Percentiles rank a stretch among this genome's conserved stretches.
These are phyloP conservation scores for Aphidoletes aphidimyza DNA, from an alignment of 2,888 invertebrate species.

Conservation along the genomic window DNA sequence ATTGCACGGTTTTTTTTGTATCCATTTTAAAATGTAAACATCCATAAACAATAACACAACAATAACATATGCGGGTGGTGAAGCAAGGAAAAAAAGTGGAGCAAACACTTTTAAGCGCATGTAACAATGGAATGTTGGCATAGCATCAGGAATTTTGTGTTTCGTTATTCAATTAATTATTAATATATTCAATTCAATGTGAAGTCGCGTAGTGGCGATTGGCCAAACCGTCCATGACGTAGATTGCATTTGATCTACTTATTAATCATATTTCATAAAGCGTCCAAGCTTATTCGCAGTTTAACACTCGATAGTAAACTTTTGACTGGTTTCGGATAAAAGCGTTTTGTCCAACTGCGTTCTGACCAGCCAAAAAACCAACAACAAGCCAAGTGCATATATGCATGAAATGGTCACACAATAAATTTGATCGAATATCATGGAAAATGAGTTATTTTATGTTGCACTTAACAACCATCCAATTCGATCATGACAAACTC, in stretches of 20 bases:
- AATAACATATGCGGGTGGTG: background rate
- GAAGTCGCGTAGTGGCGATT: too few relatives aligned
- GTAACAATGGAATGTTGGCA: background rate
- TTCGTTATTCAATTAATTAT: slow-evolving; percentile 1
- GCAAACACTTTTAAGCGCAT: background rate
- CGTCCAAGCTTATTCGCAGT: background rate
- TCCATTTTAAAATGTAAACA: background rate
- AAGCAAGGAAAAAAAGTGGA: background rate
- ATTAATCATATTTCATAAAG: slow-evolving; percentile 12
- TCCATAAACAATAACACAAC: background rate
- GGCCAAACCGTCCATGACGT: background rate
- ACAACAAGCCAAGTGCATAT: background rate
- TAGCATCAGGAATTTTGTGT: background rate
- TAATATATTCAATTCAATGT: background rate
- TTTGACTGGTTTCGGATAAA: too few relatives aligned
- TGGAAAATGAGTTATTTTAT: background rate
- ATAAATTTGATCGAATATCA: slow-evolving; percentile 31
- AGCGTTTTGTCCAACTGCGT: too few relatives aligned
- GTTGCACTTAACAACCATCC: background rate
- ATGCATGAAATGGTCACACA: background rate
- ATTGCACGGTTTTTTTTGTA: background rate
- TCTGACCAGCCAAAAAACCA: background rate
- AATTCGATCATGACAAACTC: background rate
- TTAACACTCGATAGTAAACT: background rate
- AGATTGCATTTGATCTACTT: background rate